Evolutionary conservation across 2,888 invertebrate genomes (phyloP), one percentile per base, ranked within the genome.

Genomic region (Mesopsocus fuscifrons): DNA sequence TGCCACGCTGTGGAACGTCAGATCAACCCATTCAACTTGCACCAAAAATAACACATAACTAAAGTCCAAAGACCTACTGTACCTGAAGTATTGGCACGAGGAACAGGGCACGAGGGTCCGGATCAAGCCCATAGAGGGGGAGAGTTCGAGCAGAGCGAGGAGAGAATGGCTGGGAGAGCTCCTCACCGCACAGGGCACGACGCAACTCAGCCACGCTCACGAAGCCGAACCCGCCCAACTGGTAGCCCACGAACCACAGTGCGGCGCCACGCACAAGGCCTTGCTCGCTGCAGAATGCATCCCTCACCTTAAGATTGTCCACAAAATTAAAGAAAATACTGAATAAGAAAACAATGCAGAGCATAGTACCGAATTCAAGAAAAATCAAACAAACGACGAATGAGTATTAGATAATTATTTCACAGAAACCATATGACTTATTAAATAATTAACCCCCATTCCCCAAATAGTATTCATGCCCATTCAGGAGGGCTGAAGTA

Each of bases 181-280:
- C 15, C 45, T 59, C 57, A 41, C 60, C 61, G 1, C 60, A 49
- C 35, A 60, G 55, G 38, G 57, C 53, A 2, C 52, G 46, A n/a
- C 50, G 50, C 1, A 63, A 50, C 6, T 57, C 53, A 17, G 52
- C 49, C n/a, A 62, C 50, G 13, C 58, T 58, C 2, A 63, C 55
- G 11, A 57, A 51, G 2, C 61, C 61, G 20, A 60, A 47, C 42
- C 58, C 57, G 2, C 62, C 62, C 9, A 63, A 53, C 32, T 55
- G 44, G 46, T 63, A 63, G 32, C 59, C 59, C 9, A 59, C 40
- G 11, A 43, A 40, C 17, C 41, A 38, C 6, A 38, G 45, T 21
- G 32, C 41, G 9, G 47, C 26, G 17, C 48, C 47, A 3, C 50
- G 40, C 17, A 47, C 40, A 11, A 40, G 34, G 34, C 41, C 40